Evolutionary conservation across 2,113 vertebrate genomes (phyloP).

Genomic region (Danionella cerebrum): DNA sequence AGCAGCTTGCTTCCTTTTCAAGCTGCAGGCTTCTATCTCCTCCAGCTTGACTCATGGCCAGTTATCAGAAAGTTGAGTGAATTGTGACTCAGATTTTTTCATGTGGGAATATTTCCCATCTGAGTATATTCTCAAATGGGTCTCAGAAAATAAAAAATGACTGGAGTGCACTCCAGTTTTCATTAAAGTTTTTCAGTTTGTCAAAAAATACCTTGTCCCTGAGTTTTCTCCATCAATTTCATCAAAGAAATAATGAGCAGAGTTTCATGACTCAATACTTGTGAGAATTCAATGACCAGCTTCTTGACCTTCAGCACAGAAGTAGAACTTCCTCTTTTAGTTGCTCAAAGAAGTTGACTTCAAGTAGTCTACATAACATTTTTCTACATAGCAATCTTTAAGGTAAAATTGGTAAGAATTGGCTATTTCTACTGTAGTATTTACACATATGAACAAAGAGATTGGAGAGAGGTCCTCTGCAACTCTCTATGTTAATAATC

Average conservation of each 20-base stretch:
- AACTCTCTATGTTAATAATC: too few relatives aligned
- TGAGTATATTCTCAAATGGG: neutral
- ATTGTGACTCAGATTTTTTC: neutral
- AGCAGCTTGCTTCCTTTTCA: conserved; percentile 24
- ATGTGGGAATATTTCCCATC: neutral
- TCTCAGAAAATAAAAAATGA: neutral
- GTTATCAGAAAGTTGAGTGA: conserved; percentile 8
- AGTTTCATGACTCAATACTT: neutral
- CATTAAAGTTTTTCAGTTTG: neutral
- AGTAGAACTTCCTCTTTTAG: neutral
- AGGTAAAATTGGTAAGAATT: too few relatives aligned
- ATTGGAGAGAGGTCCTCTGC: too few relatives aligned
- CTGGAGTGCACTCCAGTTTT: neutral
- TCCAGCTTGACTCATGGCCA: neutral
- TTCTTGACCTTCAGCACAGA: neutral
- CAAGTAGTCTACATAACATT: too few relatives aligned
- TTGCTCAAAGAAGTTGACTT: too few relatives aligned
- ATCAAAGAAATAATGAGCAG: neutral
- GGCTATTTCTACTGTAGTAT: too few relatives aligned
- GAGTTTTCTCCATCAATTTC: neutral
- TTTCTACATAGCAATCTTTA: too few relatives aligned
- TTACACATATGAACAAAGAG: too few relatives aligned
- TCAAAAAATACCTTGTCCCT: neutral
- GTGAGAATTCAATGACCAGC: neutral
- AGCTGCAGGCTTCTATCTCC: conserved; percentile 11